Conservation (phyloP, 2,888 invertebrate species). For the Pyralis farinalis region DNA sequence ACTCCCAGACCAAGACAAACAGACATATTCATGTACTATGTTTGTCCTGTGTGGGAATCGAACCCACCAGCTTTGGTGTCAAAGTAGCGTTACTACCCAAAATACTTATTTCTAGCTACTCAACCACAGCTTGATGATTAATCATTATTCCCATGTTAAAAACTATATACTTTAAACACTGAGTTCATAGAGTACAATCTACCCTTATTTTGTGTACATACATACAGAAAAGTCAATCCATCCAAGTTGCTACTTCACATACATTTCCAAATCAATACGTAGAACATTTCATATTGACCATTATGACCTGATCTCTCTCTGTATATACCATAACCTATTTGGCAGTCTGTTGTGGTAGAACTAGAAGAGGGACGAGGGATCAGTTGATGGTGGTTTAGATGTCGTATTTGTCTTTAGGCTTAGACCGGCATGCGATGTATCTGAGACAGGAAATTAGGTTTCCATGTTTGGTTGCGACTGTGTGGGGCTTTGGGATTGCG, state of each 20-base stretch:
- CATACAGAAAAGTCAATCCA: no score
- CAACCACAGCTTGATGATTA: no score
- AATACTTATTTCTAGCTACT: no score
- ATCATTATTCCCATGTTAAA: no score
- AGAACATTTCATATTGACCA: conserved; percentile 1
- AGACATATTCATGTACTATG: no score
- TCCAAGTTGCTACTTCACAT: background rate
- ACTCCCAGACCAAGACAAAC: no score
- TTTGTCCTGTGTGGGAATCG: no score
- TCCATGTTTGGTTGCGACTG: conserved; percentile 64
- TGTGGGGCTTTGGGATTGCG: conserved; percentile 38
- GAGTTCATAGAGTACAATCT: no score
- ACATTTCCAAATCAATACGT: background rate
- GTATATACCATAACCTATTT: conserved; percentile 26
- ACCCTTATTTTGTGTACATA: no score
- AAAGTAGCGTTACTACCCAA: no score
- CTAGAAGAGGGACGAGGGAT: conserved; percentile 25
- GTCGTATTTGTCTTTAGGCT: conserved; percentile 73
- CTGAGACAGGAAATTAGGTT: conserved; percentile 81
- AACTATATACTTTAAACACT: no score
- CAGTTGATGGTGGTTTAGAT: conserved; percentile 38
- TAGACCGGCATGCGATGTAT: conserved; percentile 57
- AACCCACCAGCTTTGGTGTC: no score
- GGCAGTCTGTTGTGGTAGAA: conserved; percentile 8
- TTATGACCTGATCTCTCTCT: conserved; percentile 26